Evolutionary conservation across 2,113 vertebrate species (phyloP).

Genomic region (Pholis gunnellus): DNA sequence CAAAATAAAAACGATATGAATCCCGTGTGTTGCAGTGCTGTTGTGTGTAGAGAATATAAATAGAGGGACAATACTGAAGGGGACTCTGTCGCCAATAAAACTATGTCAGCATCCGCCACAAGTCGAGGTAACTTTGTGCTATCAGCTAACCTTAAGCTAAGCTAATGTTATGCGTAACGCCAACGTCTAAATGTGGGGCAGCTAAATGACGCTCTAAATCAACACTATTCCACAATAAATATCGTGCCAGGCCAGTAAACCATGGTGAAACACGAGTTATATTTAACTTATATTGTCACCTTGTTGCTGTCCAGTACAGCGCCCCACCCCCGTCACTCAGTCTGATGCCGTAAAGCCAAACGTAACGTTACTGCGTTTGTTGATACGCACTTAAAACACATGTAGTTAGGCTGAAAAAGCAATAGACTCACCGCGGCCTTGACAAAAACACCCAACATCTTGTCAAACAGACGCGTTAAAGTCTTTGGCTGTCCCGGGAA

Average conservation of each 20-base stretch:
- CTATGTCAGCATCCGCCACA: background rate
- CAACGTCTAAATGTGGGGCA: accelerated
- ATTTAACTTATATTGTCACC: background rate
- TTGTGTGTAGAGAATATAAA: background rate
- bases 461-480: slow-evolving; percentile 46
- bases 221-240: accelerated
- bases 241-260: accelerated
- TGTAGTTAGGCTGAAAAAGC: background rate
- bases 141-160: slow-evolving; percentile 15
- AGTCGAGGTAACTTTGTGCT: slow-evolving; percentile 27
- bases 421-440: slow-evolving; percentile 87
- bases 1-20: slow-evolving; percentile 44
- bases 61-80: accelerated
- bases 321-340: slow-evolving; percentile 56
- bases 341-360: slow-evolving; percentile 14
- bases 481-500: slow-evolving; percentile 47
- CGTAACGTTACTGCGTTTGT: background rate
- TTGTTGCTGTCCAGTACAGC: slow-evolving; percentile 31
- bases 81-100: background rate
- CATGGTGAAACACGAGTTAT: accelerated
- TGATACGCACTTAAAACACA: slow-evolving; percentile 23
- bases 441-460: slow-evolving; percentile 86
- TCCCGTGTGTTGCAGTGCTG: background rate
- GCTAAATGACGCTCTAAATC: background rate
- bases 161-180: slow-evolving; percentile 43